A percentile compares a stretch with the other conserved stretches of the same genome.
These are phyloP conservation scores for Mirounga angustirostris DNA, from an alignment of 2,113 vertebrate species.

Conservation along the genomic window DNA sequence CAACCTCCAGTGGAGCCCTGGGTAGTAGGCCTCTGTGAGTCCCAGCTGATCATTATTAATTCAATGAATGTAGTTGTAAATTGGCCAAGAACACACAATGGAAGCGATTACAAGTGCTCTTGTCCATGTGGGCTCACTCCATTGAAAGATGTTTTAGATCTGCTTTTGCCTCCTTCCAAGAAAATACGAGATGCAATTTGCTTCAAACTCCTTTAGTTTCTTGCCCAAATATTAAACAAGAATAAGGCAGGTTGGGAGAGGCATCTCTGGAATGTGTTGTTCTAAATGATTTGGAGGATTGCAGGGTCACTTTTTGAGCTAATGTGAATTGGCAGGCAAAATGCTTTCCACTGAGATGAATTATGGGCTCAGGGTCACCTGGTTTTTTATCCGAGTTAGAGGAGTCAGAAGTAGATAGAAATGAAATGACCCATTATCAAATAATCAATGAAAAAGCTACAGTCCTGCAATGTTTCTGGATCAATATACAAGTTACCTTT, in stretches of 20 bases:
- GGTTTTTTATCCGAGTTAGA: slow-evolving; percentile 65
- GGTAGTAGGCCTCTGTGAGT: not conserved
- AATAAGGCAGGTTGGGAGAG: slow-evolving; percentile 1
- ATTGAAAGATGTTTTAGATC: slow-evolving; percentile 41
- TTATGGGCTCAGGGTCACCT: slow-evolving; percentile 55
- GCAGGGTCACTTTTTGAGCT: slow-evolving; percentile 55
- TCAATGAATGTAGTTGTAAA: slow-evolving; percentile 71
- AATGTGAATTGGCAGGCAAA: slow-evolving; percentile 72
- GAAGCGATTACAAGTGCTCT: not conserved
- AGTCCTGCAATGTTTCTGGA: slow-evolving; percentile 69
- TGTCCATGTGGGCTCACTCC: not conserved
- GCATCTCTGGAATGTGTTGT: not conserved
- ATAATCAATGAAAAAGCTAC: slow-evolving; percentile 78
- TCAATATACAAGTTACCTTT: slow-evolving; percentile 81
- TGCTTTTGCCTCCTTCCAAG: slow-evolving; percentile 25
- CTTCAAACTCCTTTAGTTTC: slow-evolving; percentile 43
- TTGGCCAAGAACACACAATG: slow-evolving; percentile 71
- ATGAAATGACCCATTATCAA: slow-evolving; percentile 81
- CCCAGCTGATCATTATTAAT: slow-evolving; percentile 81
- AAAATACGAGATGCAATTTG: slow-evolving; percentile 55
- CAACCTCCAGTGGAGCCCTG: slow-evolving; percentile 12
- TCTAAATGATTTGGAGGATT: slow-evolving; percentile 37
- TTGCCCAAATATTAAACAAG: slow-evolving; percentile 59
- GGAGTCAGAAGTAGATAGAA: slow-evolving; percentile 76
- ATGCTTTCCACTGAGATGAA: slow-evolving; percentile 59